phyloP scores from a whole-genome alignment of 2,888 invertebrate genomes.

The Zaprionus lineosus region DNA sequence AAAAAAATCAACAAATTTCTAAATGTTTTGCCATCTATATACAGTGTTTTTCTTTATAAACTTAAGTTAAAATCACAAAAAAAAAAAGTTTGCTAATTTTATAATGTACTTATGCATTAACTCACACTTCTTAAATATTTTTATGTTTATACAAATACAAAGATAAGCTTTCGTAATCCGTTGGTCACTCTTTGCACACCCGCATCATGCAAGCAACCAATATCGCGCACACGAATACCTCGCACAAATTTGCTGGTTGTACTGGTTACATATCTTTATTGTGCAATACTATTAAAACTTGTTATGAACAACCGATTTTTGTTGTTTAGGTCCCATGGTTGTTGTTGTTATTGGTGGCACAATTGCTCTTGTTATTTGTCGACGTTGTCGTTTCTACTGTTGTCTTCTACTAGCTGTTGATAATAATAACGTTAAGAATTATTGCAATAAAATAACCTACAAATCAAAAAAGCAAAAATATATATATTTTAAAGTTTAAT shows the following conservation, averaged over 20 bases:
- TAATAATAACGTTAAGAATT: constrained; percentile 77
- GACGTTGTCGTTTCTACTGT: constrained; percentile 38
- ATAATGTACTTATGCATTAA: too few relatives aligned
- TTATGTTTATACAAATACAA: too few relatives aligned
- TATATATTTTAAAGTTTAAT: not conserved
- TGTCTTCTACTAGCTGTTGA: constrained; percentile 59
- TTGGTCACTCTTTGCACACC: not conserved
- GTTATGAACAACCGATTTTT: constrained; percentile 68
- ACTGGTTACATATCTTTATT: constrained; percentile 71
- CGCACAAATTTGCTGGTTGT: constrained; percentile 46
- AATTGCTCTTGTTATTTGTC: constrained; percentile 76
- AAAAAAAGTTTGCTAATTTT: too few relatives aligned
- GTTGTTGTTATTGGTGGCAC: constrained; percentile 72
- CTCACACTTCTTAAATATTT: too few relatives aligned
- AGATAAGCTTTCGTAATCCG: too few relatives aligned
- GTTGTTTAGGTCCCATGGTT: constrained; percentile 26
- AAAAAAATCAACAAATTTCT: too few relatives aligned
- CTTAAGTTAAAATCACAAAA: too few relatives aligned
- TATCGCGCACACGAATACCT: constrained; percentile 19
- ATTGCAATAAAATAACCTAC: constrained; percentile 71
- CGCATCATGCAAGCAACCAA: not conserved
- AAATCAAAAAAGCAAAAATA: too few relatives aligned
- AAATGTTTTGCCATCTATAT: too few relatives aligned
- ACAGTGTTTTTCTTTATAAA: too few relatives aligned
- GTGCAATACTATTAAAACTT: constrained; percentile 74